Evolutionary conservation across 2,113 vertebrate species (phyloP), one percentile per base, ranked within the genome.

Genomic region (Eonycteris spelaea): DNA sequence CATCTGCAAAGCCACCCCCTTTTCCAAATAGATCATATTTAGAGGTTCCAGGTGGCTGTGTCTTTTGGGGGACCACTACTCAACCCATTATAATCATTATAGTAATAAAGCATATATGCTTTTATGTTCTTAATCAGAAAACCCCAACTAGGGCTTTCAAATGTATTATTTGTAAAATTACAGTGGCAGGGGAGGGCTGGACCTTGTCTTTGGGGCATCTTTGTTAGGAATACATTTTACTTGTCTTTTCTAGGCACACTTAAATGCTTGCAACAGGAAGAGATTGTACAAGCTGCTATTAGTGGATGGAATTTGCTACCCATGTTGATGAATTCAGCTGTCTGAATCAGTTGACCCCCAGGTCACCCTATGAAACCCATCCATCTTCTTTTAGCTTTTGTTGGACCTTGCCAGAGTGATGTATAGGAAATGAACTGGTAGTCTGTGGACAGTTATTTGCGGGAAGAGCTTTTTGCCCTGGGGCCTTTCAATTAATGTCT

Each of bases 401-500:
- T 78, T 68, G 68, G 70, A 67, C 82, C 35, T 83, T 82, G 53
- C 94, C 63, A 95, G 57, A 86, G 48, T 53, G 67, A 57, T 63
- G 26, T 61, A 38, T 86, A 92, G 51, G 63, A 93, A 93, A 96
- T 97, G 92, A 96, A 93, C 73, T 86, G 70, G 45, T 48, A 6
- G 48, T 75, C 28, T 93, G 68, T 53, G 16, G 73, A 91, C 35
- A 86, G 83, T 95, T 94, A 93, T 91, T 96, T 95, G 86, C 74
- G 63, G 94, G 94, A 83, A 86, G 83, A 48, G 35, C 63, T 94
- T 82, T 77, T 93, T 33, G 79, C 96, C 94, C 68, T 90, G 15
- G 35, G 95, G 70, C 33, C 79, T 97, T 94, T 93, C 90, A 91
- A 96, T 97, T 86, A 93, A 82, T 77, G 79, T 92, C 86, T 90